Base-by-base conservation (phyloP, 2,113 vertebrate species). In the Atrichornis clamosus region DNA sequence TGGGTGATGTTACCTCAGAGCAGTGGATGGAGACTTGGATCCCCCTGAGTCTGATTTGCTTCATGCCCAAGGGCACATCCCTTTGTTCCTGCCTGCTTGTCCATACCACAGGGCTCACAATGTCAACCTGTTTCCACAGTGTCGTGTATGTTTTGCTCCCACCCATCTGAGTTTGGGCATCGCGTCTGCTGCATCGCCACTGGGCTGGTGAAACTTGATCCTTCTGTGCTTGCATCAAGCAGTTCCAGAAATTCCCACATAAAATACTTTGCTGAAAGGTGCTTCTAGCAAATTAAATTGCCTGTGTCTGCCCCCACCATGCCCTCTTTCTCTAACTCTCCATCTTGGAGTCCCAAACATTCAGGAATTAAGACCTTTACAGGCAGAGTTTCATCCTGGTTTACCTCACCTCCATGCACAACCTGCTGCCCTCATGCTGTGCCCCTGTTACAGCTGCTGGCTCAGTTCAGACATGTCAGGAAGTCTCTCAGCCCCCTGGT, bases 111-210 rank as follows among this genome's bases (percentile, higher is more conserved):
- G 33, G 53, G 33, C 58, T 91, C 44, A 30, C 3, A 7, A 19
- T 50, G 30, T 49, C 42, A 58, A 15, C 23, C 44, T 65, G 14
- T 79, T 89, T 74, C 62, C 37, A 32, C 37, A 60, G 67, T 24
- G 28, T 46, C 4, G 0, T 16, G 17, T 56, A 41, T 39, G 24
- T 68, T 90, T 78, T 79, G 30, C 81, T 89, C 67, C 60, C 28
- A 75, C 30, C 10, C 0, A 0, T 15, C n/a, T 60, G 49, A n/a
- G 26, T 92, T 49, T 13, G 28, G 72, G 24, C 37, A 27, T 26
- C 69, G 60, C 0, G 0, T 27, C 58, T 0, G 0, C 30, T 88
- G 70, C 17, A 15, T 68, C 2, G n/a, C 59, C 32, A 28, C n/a
- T 2, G 13, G 62, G 30, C 47, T 60, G 49, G 15, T 0, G 3